Base-by-base conservation (phyloP, 2,888 invertebrate species). In the Sinohyriopsis cumingii region DNA sequence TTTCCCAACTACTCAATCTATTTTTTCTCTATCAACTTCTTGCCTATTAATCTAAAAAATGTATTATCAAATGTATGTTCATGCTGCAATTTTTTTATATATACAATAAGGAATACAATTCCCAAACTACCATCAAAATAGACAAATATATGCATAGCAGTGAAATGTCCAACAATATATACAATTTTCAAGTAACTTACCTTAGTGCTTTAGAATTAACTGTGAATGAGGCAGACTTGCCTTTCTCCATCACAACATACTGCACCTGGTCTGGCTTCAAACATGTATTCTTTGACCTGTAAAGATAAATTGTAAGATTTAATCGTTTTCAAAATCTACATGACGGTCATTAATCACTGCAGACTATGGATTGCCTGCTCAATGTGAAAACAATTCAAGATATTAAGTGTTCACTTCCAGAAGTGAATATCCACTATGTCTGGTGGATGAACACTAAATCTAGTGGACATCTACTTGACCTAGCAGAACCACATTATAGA, bases 221-320 rank as follows among this genome's bases (percentile, higher is more conserved):
- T n/a, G 81, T 84, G 22, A 79, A 78, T 19, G 78, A 69, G n/a
- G 73, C 76, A 55, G 71, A 54, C 53, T 83, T 84, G n/a, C 76
- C 82, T 15, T 70, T 65, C 7, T 83, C 84, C 63, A 84, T 82
- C 0, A 88, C 82, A n/a, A 83, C 75, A 76, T 88, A 88, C 69
- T 80, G 81, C 69, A 79, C 84, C 55, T 75, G 64, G n/a, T 82
- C 79, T 25, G 84, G 79, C 59, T 80, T 78, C 1, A 63, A 55
- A n/a, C 63, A 25, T 7, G 59, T 45, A 69, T 71, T 65, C 62
- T 73, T 73, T 65, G 53, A 5, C 53, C 55, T 33, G 54, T 18
- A 45, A 53, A 54, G 53, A 19, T 20, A 61, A 61, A 63, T 12
- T 54, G 22, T 22, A 53, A 63, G 53, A 57, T 24, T 5, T 53